Base-by-base conservation (phyloP, 1,140 invertebrate genomes). In the Pseudomyrmex sp. region DNA sequence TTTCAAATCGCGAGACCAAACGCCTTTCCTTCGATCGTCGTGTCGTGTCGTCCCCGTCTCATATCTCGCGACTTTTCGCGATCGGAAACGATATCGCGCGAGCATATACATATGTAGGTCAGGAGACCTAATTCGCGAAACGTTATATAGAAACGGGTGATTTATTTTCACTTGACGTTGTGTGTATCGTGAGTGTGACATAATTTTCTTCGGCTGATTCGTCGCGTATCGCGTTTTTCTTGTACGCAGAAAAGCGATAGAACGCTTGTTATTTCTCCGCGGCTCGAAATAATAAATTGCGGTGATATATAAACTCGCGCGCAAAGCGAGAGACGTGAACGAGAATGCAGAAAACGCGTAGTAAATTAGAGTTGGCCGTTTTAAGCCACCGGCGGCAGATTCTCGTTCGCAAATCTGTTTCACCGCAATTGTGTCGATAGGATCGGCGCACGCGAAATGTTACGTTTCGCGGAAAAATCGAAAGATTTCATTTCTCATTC, bases 351-450 rank as follows among this genome's bases (percentile, higher is more conserved):
- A 56, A 52, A 56, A 18, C 18, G 18, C 50, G 15, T 18, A 35
- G 62, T 83, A 69, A 86, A 86, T 85, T 69, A 82, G 61, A 79
- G 35, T 54, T 61, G 52, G 52, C 79, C 35, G 35, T 15, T 86
- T 66, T 59, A 63, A 85, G 56, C 68, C 68, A 61, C 23, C 74
- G 50, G 7, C 12, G 10, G 20, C 48, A 62, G 26, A 69, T 46
- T 86, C 76, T 69, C 85, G 68, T 85, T 85, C 69, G 70, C 63
- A 59, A 85, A 76, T 70, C 76, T 61, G 77, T 85, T 82, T 61
- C 56, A 59, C 46, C 26, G 61, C 85, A 77, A 82, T 69, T 70
- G 74, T 80, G 74, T 80, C 70, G 59, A 76, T 63, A 63, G 63
- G 73, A 20, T 20, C 35, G 50, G 13, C 26, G 15, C 18, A 9